phyloP scores from a whole-genome alignment of 2,113 vertebrate species.

The Alectura lathami region DNA sequence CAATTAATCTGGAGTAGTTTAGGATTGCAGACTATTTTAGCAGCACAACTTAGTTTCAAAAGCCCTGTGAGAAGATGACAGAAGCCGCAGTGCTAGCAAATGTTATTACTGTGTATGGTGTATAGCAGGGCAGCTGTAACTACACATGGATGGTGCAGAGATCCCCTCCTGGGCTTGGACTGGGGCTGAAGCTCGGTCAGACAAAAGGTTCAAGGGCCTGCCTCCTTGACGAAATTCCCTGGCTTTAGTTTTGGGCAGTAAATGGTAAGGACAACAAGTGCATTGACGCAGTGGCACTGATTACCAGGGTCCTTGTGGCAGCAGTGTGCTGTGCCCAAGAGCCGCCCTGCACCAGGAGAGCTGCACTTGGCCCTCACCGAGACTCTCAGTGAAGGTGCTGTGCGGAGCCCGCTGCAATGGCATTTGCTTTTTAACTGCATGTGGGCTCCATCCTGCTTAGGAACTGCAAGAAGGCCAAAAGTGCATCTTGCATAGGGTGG shows the following conservation, averaged over 20 bases:
- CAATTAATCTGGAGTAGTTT: conserved; percentile 54
- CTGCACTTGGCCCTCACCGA: neutral
- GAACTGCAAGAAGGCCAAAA: neutral
- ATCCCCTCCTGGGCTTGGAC: neutral
- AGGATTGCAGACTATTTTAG: conserved; percentile 43
- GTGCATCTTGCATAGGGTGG: neutral
- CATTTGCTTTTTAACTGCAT: neutral
- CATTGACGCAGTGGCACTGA: neutral
- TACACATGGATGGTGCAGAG: neutral
- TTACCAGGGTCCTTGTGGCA: neutral
- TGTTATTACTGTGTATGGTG: neutral
- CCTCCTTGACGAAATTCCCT: neutral
- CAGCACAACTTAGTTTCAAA: conserved; percentile 39
- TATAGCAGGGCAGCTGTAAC: neutral
- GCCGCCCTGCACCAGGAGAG: accelerated
- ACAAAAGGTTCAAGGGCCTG: neutral
- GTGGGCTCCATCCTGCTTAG: neutral
- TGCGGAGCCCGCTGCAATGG: neutral
- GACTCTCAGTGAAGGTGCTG: neutral
- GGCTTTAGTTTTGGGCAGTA: neutral
- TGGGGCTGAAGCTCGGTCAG: neutral
- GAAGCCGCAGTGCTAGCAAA: conserved; percentile 30
- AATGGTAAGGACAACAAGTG: neutral
- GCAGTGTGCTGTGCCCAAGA: neutral
- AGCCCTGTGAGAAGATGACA: conserved; percentile 31